Evolutionary conservation across 2,888 invertebrate genomes (phyloP).

Genomic region (Allophyes oxyacanthae): DNA sequence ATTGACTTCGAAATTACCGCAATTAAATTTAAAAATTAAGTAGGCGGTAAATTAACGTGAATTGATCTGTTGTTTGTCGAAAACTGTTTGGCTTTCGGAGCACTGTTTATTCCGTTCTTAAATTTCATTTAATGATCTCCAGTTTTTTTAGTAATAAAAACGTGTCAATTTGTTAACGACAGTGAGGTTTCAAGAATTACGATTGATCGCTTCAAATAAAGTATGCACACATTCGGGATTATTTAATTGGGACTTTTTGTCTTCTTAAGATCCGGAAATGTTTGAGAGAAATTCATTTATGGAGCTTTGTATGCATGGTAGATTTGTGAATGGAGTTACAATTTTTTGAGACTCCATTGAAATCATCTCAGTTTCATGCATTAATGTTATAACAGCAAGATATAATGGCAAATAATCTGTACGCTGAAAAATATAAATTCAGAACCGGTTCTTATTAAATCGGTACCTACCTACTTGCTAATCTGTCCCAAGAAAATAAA

Average conservation of each 20-base stretch:
- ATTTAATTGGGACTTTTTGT: slow-evolving; percentile 58
- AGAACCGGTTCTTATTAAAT: too few relatives aligned
- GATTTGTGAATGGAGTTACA: background rate
- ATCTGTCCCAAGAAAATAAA: too few relatives aligned
- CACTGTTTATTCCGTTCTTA: slow-evolving; percentile 69
- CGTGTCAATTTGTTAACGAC: slow-evolving; percentile 76
- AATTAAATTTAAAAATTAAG: slow-evolving; percentile 77
- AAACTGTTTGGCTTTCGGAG: slow-evolving; percentile 57
- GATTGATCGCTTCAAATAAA: slow-evolving; percentile 58
- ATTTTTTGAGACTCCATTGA: background rate
- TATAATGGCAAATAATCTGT: too few relatives aligned
- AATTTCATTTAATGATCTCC: slow-evolving; percentile 72
- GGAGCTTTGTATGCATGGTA: background rate
- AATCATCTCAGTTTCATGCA: background rate
- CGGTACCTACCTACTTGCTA: too few relatives aligned
- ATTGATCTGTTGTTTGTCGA: slow-evolving; percentile 73
- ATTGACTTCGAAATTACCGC: slow-evolving; percentile 69
- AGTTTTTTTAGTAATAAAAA: slow-evolving; percentile 70
- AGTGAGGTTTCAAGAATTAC: slow-evolving; percentile 60
- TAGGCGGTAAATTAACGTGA: slow-evolving; percentile 73
- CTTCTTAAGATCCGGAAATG: slow-evolving; percentile 38
- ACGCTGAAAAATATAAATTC: too few relatives aligned
- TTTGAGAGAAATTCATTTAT: slow-evolving; percentile 32
- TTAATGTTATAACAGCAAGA: too few relatives aligned
- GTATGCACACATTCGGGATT: slow-evolving; percentile 38